Conservation (phyloP, 2,113 vertebrate species). For the Coptodon rendalli region DNA sequence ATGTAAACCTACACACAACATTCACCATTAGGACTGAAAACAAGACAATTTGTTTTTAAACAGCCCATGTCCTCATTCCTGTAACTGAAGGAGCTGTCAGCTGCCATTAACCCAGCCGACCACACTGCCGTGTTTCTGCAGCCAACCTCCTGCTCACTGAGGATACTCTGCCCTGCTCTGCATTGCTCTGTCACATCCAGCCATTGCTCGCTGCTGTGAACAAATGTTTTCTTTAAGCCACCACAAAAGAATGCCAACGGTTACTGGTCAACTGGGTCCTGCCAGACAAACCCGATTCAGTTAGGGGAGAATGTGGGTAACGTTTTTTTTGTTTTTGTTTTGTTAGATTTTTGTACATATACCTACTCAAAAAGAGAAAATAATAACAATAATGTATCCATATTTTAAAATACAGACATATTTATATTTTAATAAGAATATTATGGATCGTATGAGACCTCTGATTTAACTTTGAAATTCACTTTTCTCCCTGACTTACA, state of each 20-base stretch:
- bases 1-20: neutral
- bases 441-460: neutral
- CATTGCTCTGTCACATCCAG: neutral
- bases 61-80: neutral
- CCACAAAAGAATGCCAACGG: neutral
- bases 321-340: neutral
- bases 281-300: neutral
- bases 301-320: neutral
- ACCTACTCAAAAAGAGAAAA: neutral
- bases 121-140: neutral
- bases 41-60: neutral
- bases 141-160: neutral
- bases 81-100: neutral
- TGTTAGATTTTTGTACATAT: neutral
- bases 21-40: neutral
- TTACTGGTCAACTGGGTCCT: neutral
- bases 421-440: neutral
- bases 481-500: rapidly evolving
- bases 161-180: neutral
- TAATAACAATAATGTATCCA: neutral
- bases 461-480: neutral
- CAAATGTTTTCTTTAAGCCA: conserved; percentile 8
- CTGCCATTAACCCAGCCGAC: neutral
- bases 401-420: neutral
- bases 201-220: neutral